phyloP scores from a whole-genome alignment of 2,888 invertebrate species.

The Chymomyza fuscimana region DNA sequence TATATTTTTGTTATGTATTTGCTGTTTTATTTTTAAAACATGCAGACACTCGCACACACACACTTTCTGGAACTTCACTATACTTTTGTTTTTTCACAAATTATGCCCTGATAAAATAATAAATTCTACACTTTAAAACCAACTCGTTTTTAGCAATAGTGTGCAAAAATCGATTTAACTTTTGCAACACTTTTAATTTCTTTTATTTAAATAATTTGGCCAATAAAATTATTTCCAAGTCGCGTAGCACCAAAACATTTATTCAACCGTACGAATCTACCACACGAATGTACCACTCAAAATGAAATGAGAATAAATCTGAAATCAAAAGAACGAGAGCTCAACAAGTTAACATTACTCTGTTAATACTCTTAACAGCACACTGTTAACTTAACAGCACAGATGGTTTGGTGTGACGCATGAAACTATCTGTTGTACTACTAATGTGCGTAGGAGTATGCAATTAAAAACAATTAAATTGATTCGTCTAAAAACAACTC shows the following conservation, averaged over 20 bases:
- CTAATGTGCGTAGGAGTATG: neutral
- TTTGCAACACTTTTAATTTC: constrained; percentile 10
- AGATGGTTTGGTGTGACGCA: constrained; percentile 1
- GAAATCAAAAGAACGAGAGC: neutral
- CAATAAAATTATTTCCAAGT: neutral
- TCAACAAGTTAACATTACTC: neutral
- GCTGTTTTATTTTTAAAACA: constrained; percentile 73
- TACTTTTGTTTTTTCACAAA: constrained; percentile 10
- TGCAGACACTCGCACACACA: constrained; percentile 39
- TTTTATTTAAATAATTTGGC: constrained; percentile 15
- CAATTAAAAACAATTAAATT: constrained; percentile 21
- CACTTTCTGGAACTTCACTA: constrained; percentile 25
- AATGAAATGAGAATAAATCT: constrained; percentile 35
- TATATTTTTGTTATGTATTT: constrained; percentile 68
- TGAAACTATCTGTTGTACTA: neutral
- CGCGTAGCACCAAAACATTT: neutral
- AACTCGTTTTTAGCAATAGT: neutral
- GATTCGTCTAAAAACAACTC: constrained; percentile 12
- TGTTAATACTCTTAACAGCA: neutral
- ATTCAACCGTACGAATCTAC: constrained; percentile 33
- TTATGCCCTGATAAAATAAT: neutral
- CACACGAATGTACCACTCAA: constrained; percentile 26
- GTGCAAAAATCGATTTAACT: constrained; percentile 14
- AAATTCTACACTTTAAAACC: neutral
- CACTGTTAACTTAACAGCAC: constrained; percentile 12